Conservation (phyloP, 2,113 vertebrate species). For the Eidolon helvum region DNA sequence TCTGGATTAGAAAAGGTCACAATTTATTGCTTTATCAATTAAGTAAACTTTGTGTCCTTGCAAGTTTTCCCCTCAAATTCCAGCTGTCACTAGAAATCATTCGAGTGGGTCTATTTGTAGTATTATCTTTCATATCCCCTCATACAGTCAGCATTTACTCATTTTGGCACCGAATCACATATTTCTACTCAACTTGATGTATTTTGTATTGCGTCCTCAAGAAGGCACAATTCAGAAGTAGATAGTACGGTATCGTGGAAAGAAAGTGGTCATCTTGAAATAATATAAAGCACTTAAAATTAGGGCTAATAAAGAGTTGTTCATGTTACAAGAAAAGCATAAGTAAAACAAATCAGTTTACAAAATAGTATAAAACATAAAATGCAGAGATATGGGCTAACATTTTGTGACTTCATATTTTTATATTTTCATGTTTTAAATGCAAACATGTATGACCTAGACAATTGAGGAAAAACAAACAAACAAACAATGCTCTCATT, state of each 20-base stretch:
- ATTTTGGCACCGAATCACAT: background rate
- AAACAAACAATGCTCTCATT: background rate
- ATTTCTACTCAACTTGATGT: background rate
- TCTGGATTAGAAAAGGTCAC: background rate
- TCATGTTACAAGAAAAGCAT: background rate
- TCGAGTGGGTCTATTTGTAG: background rate
- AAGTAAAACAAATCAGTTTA: background rate
- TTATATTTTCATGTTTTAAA: background rate
- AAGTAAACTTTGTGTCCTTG: background rate
- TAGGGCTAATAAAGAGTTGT: background rate
- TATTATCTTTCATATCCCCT: background rate
- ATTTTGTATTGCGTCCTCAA: background rate
- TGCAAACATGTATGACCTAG: background rate
- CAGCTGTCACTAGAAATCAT: background rate
- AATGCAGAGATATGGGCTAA: background rate
- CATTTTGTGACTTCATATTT: background rate
- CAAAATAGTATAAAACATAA: background rate
- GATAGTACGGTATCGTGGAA: background rate
- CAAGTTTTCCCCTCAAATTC: background rate
- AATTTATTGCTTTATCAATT: conserved; percentile 22
- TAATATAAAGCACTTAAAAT: conserved; percentile 23
- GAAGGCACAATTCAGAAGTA: background rate
- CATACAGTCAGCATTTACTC: background rate
- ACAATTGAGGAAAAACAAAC: background rate
- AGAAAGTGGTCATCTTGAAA: background rate